Evolutionary conservation across 1,140 invertebrate species (phyloP), one percentile per base, ranked within the genome.

Genomic region (Hirudo medicinalis): DNA sequence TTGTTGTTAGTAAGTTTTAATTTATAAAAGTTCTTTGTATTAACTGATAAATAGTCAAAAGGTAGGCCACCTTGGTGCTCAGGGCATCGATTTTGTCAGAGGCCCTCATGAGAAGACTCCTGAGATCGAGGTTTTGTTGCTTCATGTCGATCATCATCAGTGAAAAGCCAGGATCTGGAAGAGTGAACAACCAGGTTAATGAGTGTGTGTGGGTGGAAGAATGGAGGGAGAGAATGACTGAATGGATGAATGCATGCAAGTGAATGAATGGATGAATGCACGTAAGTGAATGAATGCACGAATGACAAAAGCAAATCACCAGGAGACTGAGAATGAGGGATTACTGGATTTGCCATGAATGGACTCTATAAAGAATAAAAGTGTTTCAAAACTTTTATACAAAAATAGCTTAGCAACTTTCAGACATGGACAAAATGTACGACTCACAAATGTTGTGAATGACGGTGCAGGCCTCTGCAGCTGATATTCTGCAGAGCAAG

Each of bases 221-320:
- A 60, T 6, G 8, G 55, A 54, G 27, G 8, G 55, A 60, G 27
- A 6, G 55, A 63, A 63, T 63, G 57, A 63, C 0, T 63, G 57
- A 63, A 63, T n/a, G 11, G 27, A 60, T 60, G 55, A 60, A 6
- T 60, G 55, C 4, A 60, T 15, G 5, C 4, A 60, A 22, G 27
- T 60, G 55, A 63, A 19, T 63, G 57, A 63, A 63, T 32, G 57
- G 17, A 63, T 63, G 57, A 63, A 19, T 63, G 57, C 4, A 63
- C 15, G 11, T 13, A 63, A 63, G 29, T 63, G 57, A 63, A 19
- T 32, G 6, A 22, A 63, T 63, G 57, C 9, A 19, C 17, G 57
- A 63, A 22, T 4, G 20, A n/a, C 9, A 9, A 57, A 9, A 57
- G 25, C 54, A 57, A 57, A n/a, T 20, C 13, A 63, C 22, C 29